A percentile compares a stretch with the other conserved stretches of the same genome.
phyloP scores from a whole-genome alignment of 2,888 invertebrate species.

The Chaetoderma sp. region DNA sequence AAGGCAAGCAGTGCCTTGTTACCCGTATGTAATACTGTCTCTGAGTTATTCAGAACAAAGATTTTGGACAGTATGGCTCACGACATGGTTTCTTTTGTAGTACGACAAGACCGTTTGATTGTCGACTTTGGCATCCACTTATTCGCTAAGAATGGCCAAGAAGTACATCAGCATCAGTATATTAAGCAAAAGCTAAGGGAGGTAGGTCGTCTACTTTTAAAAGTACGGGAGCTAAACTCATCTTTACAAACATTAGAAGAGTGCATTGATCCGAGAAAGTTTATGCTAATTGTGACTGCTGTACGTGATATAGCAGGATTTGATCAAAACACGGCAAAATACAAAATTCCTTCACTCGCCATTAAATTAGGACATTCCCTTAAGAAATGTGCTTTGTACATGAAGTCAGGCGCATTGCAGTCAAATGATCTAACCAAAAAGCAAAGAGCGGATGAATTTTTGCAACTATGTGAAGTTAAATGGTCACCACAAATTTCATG shows the following conservation, averaged over 20 bases:
- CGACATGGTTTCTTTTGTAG: not conserved
- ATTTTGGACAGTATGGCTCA: not conserved
- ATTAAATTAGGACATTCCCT: not conserved
- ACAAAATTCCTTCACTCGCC: not conserved
- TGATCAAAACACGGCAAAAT: not conserved
- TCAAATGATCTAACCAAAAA: not conserved
- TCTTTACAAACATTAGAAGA: not conserved
- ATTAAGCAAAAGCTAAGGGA: not conserved
- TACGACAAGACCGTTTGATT: not conserved
- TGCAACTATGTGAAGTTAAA: not conserved
- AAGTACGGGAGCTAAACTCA: not conserved
- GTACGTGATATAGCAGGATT: not conserved
- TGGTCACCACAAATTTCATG: not conserved
- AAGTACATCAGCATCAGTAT: not conserved
- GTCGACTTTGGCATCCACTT: not conserved
- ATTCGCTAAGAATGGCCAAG: not conserved
- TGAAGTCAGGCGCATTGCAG: not conserved
- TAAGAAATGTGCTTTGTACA: not conserved
- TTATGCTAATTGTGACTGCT: not conserved
- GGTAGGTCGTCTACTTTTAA: not conserved
- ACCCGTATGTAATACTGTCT: not conserved
- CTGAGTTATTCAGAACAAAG: not conserved
- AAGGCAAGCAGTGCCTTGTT: not conserved
- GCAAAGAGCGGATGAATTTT: not conserved
- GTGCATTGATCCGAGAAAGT: not conserved